phyloP scores from a whole-genome alignment of 2,113 vertebrate species.

The Hoplias malabaricus region DNA sequence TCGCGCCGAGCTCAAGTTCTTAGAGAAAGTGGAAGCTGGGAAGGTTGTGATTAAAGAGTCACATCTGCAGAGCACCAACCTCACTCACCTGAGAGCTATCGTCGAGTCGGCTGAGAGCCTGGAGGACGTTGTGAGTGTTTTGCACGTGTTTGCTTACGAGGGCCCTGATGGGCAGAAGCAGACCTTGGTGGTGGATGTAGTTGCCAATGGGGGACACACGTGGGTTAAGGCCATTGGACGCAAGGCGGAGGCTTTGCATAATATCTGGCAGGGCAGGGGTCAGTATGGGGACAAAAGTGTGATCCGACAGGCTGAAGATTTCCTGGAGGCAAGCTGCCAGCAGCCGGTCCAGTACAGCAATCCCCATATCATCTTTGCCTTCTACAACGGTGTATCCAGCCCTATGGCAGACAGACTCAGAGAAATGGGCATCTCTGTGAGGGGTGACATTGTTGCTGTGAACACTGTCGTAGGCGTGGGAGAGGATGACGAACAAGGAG shows the following conservation, averaged over 20 bases:
- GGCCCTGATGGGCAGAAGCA: constrained; percentile 77
- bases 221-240: constrained; percentile 97
- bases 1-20: constrained; percentile 89
- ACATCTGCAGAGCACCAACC: constrained; percentile 93
- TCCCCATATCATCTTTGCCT: constrained; percentile 90
- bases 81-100: constrained; percentile 89
- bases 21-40: constrained; percentile 84
- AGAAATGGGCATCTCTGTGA: constrained; percentile 88
- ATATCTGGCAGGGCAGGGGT: constrained; percentile 95
- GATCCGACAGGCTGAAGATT: constrained; percentile 88
- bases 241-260: constrained; percentile 94
- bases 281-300: constrained; percentile 93
- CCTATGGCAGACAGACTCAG: constrained; percentile 86
- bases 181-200: constrained; percentile 90
- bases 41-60: constrained; percentile 88
- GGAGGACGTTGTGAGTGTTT: constrained; percentile 82
- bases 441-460: constrained; percentile 90
- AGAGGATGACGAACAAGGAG: constrained; percentile 43
- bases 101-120: constrained; percentile 87
- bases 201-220: constrained; percentile 86
- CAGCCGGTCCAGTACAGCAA: constrained; percentile 88
- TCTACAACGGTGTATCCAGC: constrained; percentile 91
- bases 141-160: constrained; percentile 87
- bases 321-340: constrained; percentile 85
- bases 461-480: constrained; percentile 65